Evolutionary conservation across 2,888 invertebrate species (phyloP), one percentile per base, ranked within the genome.

Genomic region (Pammene aurita): DNA sequence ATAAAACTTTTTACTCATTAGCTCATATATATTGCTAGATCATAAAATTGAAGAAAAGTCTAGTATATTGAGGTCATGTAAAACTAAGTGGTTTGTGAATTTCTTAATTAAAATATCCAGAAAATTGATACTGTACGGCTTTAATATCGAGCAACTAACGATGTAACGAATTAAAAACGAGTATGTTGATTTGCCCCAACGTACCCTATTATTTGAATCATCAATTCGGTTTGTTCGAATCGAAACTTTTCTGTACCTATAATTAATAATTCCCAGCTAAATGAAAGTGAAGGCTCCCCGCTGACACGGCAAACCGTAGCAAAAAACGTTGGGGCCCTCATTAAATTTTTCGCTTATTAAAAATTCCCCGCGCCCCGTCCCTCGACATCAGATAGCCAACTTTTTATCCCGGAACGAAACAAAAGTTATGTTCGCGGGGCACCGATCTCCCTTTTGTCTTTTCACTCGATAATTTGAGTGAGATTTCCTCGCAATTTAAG

Each of bases 401-500:
- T 90, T 92, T 92, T 92, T 92, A 88, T 87, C 80, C 82, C 80
- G 80, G 79, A 80, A 79, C 85, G 85, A 84, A 88, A 87, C 90
- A 88, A 88, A 90, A 90, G 90, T 89, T 90, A 86, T 87, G 85
- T 87, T 87, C 84, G 77, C 82, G 84, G 85, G 79, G 82, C 84
- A 82, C 84, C 84, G 83, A 85, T 85, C 88, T 86, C 89, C 89
- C 85, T 89, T 88, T 86, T 87, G 88, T 89, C 87, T 89, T 88
- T 87, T 85, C 83, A 86, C 89, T 85, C 90, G 92, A 92, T 92
- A 92, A 92, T 92, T 92, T 91, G 92, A 92, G 92, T 92, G 92
- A 92, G 92, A 92, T 92, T 92, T 90, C 89, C 92, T 92, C 92
- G 91, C 92, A 92, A 91, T 92, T 92, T 92, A 92, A 92, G 92